A percentile compares a stretch with the other conserved stretches of the same genome.
phyloP scores from a whole-genome alignment of 2,888 invertebrate genomes.

The Papilio elwesi region DNA sequence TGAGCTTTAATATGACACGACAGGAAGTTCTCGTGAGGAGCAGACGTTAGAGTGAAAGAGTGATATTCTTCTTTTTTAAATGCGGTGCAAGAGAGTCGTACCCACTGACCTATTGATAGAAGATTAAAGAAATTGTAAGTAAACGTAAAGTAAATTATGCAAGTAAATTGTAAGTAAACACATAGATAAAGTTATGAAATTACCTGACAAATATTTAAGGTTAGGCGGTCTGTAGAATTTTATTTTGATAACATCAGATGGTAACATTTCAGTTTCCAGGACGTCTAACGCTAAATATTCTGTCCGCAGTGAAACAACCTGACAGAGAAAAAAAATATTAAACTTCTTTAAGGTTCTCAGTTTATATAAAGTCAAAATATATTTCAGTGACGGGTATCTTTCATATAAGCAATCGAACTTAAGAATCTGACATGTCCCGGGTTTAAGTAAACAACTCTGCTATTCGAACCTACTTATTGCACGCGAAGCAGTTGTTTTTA shows the following conservation, averaged over 20 bases:
- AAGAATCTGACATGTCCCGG: too few relatives aligned
- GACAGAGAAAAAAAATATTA: conserved; percentile 36
- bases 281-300: conserved; percentile 97
- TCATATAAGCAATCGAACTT: too few relatives aligned
- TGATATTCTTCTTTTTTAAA: conserved; percentile 96
- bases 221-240: conserved; percentile 98
- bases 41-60: conserved; percentile 97
- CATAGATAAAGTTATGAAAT: neutral
- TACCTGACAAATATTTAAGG: conserved; percentile 93
- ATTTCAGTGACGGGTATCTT: too few relatives aligned
- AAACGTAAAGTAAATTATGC: neutral
- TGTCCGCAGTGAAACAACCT: conserved; percentile 95
- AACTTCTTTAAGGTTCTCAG: conserved; percentile 22
- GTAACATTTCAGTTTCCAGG: conserved; percentile 95
- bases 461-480: too few relatives aligned
- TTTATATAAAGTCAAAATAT: too few relatives aligned
- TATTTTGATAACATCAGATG: conserved; percentile 96
- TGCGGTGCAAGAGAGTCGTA: conserved; percentile 95
- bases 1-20: conserved; percentile 96
- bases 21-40: conserved; percentile 97
- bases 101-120: conserved; percentile 91
- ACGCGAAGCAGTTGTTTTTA: too few relatives aligned
- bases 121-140: neutral
- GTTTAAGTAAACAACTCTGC: too few relatives aligned
- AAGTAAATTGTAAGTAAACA: neutral